Conservation (phyloP, 2,797 vertebrate genomes). For the Hylomyscus alleni region DNA sequence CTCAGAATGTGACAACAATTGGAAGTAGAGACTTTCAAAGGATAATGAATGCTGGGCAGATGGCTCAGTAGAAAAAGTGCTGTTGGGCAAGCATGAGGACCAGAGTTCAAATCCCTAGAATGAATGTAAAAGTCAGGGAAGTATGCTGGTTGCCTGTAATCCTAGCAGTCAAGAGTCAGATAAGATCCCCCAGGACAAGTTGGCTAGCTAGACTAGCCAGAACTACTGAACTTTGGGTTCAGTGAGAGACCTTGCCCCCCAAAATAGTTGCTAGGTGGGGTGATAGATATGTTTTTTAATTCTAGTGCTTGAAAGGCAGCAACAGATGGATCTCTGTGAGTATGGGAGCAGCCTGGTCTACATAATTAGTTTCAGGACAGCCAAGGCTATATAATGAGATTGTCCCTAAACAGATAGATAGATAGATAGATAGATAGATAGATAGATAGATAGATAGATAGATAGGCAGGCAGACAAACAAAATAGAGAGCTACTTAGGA, state of each 20-base stretch:
- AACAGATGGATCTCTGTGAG: not conserved
- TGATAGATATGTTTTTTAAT: not conserved
- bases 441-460: too few species aligned
- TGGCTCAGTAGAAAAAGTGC: not conserved
- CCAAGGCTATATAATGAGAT: not conserved
- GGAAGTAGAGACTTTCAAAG: not conserved
- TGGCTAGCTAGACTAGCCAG: not conserved
- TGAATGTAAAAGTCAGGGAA: not conserved
- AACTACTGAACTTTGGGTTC: not conserved
- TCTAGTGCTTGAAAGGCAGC: not conserved
- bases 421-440: not conserved
- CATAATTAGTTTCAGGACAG: not conserved
- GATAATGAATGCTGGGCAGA: not conserved
- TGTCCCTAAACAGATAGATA: not conserved
- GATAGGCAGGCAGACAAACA: not conserved
- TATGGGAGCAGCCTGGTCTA: not conserved
- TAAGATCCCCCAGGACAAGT: not conserved
- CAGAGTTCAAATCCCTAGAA: not conserved
- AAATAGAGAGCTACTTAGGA: not conserved
- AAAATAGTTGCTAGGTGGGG: not conserved
- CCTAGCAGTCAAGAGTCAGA: not conserved
- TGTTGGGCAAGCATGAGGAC: not conserved
- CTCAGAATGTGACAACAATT: conserved; percentile 31
- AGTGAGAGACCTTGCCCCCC: not conserved
- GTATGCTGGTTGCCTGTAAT: not conserved